Conservation (phyloP, 2,113 vertebrate species). For the Phyllopteryx taeniolatus region DNA sequence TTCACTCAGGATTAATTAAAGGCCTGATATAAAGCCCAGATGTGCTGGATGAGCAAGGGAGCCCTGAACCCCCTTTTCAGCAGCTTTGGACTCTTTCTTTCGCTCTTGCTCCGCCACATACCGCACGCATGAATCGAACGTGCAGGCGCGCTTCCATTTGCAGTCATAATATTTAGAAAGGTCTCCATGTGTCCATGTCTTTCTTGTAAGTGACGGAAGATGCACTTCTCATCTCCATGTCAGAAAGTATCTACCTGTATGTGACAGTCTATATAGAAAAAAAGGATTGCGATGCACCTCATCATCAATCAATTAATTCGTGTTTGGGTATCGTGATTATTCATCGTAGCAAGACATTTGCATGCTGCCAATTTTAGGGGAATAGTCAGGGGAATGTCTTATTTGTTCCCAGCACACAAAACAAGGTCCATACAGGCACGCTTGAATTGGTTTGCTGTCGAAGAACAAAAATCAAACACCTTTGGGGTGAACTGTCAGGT, state of each 20-base stretch:
- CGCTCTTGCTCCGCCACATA: slow-evolving; percentile 9
- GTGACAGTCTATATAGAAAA: no score
- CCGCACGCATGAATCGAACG: slow-evolving; percentile 24
- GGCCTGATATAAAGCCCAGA: slow-evolving; percentile 99
- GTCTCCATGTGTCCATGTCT: slow-evolving; percentile 32
- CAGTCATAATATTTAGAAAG: slow-evolving; percentile 14
- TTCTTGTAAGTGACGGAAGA: slow-evolving; percentile 29
- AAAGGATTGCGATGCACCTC: no score
- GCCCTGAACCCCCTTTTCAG: slow-evolving; percentile 62
- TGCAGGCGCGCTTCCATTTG: slow-evolving; percentile 1
- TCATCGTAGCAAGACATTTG: background rate
- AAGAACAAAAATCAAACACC: no score
- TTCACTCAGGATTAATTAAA: slow-evolving; percentile 99
- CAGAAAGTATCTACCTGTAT: no score
- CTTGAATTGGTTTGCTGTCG: no score
- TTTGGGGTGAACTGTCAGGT: no score
- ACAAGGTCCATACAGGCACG: no score
- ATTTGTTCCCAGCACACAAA: no score
- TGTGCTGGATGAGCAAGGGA: slow-evolving; percentile 88
- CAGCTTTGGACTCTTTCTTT: slow-evolving; percentile 28
- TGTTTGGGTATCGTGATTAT: background rate
- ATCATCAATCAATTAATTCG: background rate
- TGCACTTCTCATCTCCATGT: background rate
- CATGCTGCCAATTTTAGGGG: background rate
- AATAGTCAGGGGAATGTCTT: no score